Base-by-base conservation (phyloP, 1,140 invertebrate species). In the Arion vulgaris region DNA sequence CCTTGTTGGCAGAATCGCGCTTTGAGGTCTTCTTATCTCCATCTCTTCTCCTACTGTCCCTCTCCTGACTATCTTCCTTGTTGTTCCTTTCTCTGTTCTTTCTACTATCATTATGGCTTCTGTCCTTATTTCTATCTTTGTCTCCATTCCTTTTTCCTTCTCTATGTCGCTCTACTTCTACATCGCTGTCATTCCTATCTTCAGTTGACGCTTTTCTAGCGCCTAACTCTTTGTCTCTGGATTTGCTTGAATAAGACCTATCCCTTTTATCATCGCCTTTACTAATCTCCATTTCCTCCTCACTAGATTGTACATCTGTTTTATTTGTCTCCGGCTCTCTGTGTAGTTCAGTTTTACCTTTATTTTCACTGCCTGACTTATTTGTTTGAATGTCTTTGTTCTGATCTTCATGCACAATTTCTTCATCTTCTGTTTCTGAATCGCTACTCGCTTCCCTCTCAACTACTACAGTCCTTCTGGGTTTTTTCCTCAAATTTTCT, bases 381-480 rank as follows among this genome's bases (percentile, higher is more conserved):
- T 41, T 26, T 74, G 36, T 74, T 72, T 72, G 7, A 23, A 36
- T 72, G 19, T 66, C 51, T 53, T 34, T 75, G 15, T n/a, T 11
- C 2, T 75, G n/a, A 28, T 13, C 11, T 28, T 66, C 62, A n/a
- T 23, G 62, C n/a, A 34, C 45, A 11, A 34, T 51, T 28, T 75
- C 73, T 15, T 74, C 72, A 19, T 28, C 39, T n/a, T 26, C 39
- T 13, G 45, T 75, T 45, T 45, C 73, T n/a, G 41, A 34, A 4
- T 26, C 32, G 23, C 73, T 75, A 39, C 28, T 51, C 41, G 5
- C 45, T 11, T 53, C 45, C 32, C 41, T 75, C 73, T 75, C 73
- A 75, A 45, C 45, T 1, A 75, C 73, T 2, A 75, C 73, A n/a
- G 73, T 78, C 76, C 76, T 32, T 23, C 51, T 57, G 1, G 57